These are phyloP conservation scores for Agrilus mali DNA, from an alignment of 2,888 invertebrate species.

Conservation along the genomic window DNA sequence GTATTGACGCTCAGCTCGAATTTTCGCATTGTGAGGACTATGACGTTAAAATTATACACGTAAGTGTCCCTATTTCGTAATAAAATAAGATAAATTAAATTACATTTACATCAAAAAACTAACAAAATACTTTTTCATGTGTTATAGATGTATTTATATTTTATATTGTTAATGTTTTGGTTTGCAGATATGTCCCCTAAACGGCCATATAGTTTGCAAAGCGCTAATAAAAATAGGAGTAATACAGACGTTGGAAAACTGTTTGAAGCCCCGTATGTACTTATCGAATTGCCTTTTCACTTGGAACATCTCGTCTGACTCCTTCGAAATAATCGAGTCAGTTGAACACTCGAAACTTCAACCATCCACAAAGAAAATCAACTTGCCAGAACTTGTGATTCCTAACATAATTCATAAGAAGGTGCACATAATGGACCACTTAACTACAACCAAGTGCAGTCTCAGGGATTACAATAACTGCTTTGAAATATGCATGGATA, in stretches of 20 bases:
- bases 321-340: conserved; percentile 29
- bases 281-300: conserved; percentile 28
- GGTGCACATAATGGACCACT: conserved; percentile 27
- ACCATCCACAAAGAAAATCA: conserved; percentile 18
- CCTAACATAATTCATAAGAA: conserved; percentile 19
- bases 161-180: neutral
- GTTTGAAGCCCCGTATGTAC: conserved; percentile 24
- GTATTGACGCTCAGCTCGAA: conserved; percentile 28
- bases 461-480: conserved; percentile 30
- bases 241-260: conserved; percentile 17
- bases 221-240: conserved; percentile 34
- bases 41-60: conserved; percentile 33
- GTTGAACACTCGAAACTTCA: conserved; percentile 22
- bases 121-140: neutral
- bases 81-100: too few relatives aligned
- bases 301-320: conserved; percentile 31
- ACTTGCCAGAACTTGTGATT: conserved; percentile 19
- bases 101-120: neutral
- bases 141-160: neutral
- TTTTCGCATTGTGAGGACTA: conserved; percentile 34
- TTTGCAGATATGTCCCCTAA: conserved; percentile 32
- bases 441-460: conserved; percentile 23
- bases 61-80: conserved; percentile 17
- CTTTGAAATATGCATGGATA: conserved; percentile 24
- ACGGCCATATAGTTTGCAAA: conserved; percentile 32